phyloP scores from a whole-genome alignment of 1,140 invertebrate genomes.

The Callitettix versicolor region DNA sequence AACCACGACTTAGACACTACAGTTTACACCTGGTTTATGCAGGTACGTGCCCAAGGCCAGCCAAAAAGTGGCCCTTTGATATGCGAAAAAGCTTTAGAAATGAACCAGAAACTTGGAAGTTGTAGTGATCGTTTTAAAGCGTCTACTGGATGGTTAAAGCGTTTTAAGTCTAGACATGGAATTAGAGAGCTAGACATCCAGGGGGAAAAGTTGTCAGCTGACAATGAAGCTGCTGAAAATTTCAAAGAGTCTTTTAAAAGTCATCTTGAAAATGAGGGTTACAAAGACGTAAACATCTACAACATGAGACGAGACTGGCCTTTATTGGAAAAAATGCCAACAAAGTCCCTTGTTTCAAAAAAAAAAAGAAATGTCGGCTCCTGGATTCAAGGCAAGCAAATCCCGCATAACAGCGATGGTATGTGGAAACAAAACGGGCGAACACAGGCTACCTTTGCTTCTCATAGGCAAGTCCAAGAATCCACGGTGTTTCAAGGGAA shows the following conservation, averaged over 20 bases:
- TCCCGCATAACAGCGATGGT: conserved; percentile 31
- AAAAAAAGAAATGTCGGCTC: conserved; percentile 16
- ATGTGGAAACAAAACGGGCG: conserved; percentile 24
- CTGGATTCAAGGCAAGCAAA: conserved; percentile 23
- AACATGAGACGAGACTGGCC: conserved; percentile 26
- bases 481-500: conserved; percentile 23
- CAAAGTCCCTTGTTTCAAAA: conserved; percentile 16
- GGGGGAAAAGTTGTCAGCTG: conserved; percentile 28
- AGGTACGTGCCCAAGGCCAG: conserved; percentile 2
- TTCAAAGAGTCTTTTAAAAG: conserved; percentile 14
- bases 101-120: too few relatives aligned
- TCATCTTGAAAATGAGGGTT: conserved; percentile 24
- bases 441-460: conserved; percentile 24
- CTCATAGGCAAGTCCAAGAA: conserved; percentile 26
- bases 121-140: too few relatives aligned
- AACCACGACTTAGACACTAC: not conserved
- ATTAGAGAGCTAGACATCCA: conserved; percentile 19
- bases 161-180: conserved; percentile 15
- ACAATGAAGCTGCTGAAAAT: conserved; percentile 27
- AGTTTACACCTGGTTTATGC: conserved; percentile 7
- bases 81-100: conserved; percentile 8
- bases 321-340: conserved; percentile 26
- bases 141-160: not conserved
- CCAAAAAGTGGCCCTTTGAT: conserved; percentile 12
- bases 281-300: conserved; percentile 24